Base-by-base conservation (phyloP, 1,140 invertebrate species). In the Helicoverpa zea region DNA sequence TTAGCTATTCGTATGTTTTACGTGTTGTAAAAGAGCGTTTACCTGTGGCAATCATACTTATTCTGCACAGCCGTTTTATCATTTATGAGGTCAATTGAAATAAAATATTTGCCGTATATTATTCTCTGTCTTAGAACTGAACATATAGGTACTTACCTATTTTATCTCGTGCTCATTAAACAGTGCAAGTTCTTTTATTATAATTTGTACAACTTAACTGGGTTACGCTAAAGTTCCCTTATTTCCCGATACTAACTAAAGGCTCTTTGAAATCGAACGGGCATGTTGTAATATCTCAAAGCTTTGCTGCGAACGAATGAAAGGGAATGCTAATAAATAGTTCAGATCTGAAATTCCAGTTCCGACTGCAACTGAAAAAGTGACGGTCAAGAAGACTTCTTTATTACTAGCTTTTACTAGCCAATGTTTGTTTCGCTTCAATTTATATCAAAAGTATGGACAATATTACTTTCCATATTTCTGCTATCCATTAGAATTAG, bases 201-300 rank as follows among this genome's bases (percentile, higher is more conserved):
- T 64, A 64, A 64, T 68, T 49, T 72, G 52, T 52, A 72, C 23
- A 30, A 72, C 49, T 49, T 66, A 72, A 52, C 68, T 72, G 23
- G 68, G 68, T 72, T 72, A 72, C 68, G 68, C 49, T n/a, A 54
- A 72, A 51, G 52, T 72, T 13, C 68, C 52, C 49, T 68, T 72
- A 72, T 72, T 54, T 72, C 68, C 18, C 47, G 68, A 72, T 51
- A 29, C 47, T 70, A 70, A 72, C 49, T 72, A 30, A 51, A 72
- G 68, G 49, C 49, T 72, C 68, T 72, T 72, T 72, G 68, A 52
- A 72, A 72, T 72, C 68, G 68, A 54, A 72, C 68, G 68, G 66
- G 47, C 68, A 54, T 72, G 49, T 72, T 72, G 68, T 72, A 52
- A 72, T 72, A 72, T 72, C 68, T 54, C 68, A 54, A 72, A 30